Evolutionary conservation across 1,140 invertebrate genomes (phyloP), one percentile per base, ranked within the genome.

Genomic region (Colletes latitarsis): DNA sequence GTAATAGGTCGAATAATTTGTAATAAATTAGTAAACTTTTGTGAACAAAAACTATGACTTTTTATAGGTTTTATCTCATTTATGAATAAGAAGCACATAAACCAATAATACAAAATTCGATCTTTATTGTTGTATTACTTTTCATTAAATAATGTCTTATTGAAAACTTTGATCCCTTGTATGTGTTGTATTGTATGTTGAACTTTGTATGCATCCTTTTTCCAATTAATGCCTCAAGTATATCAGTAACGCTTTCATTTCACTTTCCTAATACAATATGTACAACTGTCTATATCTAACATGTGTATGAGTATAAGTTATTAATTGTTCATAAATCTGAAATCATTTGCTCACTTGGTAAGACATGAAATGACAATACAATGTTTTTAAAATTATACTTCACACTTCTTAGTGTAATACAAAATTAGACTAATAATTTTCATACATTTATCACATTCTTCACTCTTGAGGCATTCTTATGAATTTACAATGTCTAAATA

Each of bases 311-410:
- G 55, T 8, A 69, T n/a, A 39, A 43, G 6, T 4, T 55, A 55
- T 55, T 64, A 64, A 46, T 46, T 10, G 17, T 6, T 19, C 49
- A 49, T 17, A 19, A 66, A 46, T 66, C 8, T 66, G n/a, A 46
- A n/a, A 66, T 19, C 19, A 67, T 67, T 67, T 43, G 19, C n/a
- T 12, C 43, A 10, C 0, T 21, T 67, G 43, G 64, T 52, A 49
- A 49, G 64, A 67, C 43, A 49, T 67, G 21, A 49, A 67, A 66
- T 49, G 43, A 67, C 8, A 49, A 21, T 67, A 49, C 19, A 19
- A 66, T 21, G n/a, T n/a, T 4, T 66, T 6, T 66, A n/a, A 46
- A 21, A 8, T 49, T 66, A 49, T 49, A 49, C 41, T 43, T 21
- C 10, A 30, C 10, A 10, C 60, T 63, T 17, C 14, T 63, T 63